phyloP scores from a whole-genome alignment of 2,888 invertebrate species.

The Diplazon laetatorius region DNA sequence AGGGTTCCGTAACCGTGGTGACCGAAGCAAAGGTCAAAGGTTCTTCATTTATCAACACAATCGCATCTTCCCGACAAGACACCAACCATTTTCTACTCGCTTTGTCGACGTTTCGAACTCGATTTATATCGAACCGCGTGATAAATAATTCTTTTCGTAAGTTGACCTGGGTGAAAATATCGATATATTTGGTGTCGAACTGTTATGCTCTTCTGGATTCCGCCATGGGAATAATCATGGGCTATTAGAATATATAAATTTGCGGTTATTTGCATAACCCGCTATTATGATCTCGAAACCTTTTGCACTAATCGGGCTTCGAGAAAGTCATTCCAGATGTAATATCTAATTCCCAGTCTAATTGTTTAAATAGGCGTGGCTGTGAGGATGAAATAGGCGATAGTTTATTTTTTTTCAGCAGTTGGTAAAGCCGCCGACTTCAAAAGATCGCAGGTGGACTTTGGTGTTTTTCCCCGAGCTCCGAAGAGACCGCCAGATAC shows the following conservation, averaged over 20 bases:
- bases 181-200: background rate
- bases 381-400: conserved; percentile 36
- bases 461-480: conserved; percentile 14
- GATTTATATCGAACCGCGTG: conserved; percentile 47
- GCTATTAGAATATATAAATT: background rate
- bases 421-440: background rate
- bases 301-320: conserved; percentile 10
- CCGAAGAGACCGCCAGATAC: conserved; percentile 8
- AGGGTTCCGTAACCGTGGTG: conserved; percentile 33
- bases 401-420: conserved; percentile 27
- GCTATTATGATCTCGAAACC: background rate
- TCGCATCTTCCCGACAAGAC: conserved; percentile 31
- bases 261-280: no score
- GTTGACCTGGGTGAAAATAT: background rate
- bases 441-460: conserved; percentile 32
- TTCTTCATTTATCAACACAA: conserved; percentile 43
- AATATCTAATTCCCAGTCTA: conserved; percentile 46
- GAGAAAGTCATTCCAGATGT: conserved; percentile 17
- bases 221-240: background rate
- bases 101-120: conserved; percentile 31
- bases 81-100: conserved; percentile 48
- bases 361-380: conserved; percentile 58
- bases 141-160: background rate
- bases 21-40: conserved; percentile 59
- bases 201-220: background rate